A percentile compares a stretch with the other conserved stretches of the same genome.
phyloP scores from a whole-genome alignment of 2,888 invertebrate species.

The Polydrusus tereticollis region DNA sequence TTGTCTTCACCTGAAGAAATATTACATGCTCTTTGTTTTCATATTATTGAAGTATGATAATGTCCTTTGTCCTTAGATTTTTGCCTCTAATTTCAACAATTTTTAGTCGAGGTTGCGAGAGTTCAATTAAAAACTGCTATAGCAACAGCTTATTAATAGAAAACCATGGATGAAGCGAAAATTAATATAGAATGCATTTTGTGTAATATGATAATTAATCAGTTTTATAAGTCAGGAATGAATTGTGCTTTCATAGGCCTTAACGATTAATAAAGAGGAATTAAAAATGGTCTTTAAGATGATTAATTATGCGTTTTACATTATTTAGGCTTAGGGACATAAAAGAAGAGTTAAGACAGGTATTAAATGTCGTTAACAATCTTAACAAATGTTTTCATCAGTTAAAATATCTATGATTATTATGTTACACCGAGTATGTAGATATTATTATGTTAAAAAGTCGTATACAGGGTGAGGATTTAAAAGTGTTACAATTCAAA shows the following conservation, averaged over 20 bases:
- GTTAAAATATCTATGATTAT: too few relatives aligned
- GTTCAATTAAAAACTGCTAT: background rate
- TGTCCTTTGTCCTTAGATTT: too few relatives aligned
- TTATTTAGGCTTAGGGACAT: background rate
- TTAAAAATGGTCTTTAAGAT: background rate
- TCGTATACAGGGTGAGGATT: too few relatives aligned
- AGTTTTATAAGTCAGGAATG: background rate
- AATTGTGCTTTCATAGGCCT: background rate
- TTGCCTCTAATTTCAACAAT: too few relatives aligned
- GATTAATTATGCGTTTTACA: background rate
- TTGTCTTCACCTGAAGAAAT: too few relatives aligned
- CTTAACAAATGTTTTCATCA: too few relatives aligned
- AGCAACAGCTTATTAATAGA: background rate
- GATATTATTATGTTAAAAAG: too few relatives aligned
- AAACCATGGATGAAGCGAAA: background rate
- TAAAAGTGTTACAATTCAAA: too few relatives aligned
- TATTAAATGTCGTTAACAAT: background rate
- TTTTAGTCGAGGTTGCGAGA: background rate
- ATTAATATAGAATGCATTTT: background rate
- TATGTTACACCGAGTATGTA: too few relatives aligned
- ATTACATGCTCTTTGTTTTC: too few relatives aligned
- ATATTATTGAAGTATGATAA: too few relatives aligned
- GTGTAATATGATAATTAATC: background rate
- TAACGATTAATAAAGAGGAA: constrained; percentile 2
- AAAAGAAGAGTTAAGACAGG: background rate